These are phyloP conservation scores for Cottoperca gobio DNA, from an alignment of 2,797 vertebrate genomes.

Conservation along the genomic window DNA sequence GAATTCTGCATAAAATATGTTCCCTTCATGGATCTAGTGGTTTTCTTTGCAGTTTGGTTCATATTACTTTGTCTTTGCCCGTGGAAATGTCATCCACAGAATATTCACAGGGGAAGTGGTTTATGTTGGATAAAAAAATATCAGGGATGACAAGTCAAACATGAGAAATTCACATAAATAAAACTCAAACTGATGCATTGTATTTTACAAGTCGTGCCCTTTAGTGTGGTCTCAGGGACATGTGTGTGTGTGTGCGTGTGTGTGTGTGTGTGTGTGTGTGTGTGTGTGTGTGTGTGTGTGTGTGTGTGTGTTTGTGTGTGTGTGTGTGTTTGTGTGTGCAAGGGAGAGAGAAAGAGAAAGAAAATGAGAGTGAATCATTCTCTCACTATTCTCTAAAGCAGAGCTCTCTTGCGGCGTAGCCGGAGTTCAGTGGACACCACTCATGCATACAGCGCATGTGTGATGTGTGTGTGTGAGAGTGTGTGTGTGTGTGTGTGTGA, in stretches of 20 bases:
- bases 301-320: slow-evolving; percentile 10
- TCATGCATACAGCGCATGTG: slow-evolving; percentile 55
- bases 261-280: slow-evolving; percentile 17
- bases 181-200: slow-evolving; percentile 78
- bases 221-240: slow-evolving; percentile 51
- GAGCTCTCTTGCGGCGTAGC: slow-evolving; percentile 53
- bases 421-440: slow-evolving; percentile 55
- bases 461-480: slow-evolving; percentile 19
- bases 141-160: slow-evolving; percentile 72
- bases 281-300: slow-evolving; percentile 24
- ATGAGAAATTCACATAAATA: slow-evolving; percentile 74
- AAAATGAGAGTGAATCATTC: slow-evolving; percentile 63
- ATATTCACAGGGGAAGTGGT: slow-evolving; percentile 48
- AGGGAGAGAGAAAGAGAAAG: background rate
- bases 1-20: slow-evolving; percentile 8
- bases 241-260: slow-evolving; percentile 26
- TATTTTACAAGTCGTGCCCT: slow-evolving; percentile 68
- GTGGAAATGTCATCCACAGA: slow-evolving; percentile 68
- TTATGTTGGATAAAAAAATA: slow-evolving; percentile 54
- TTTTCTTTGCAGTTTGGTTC: slow-evolving; percentile 36
- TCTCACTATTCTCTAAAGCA: slow-evolving; percentile 38
- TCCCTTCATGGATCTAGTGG: slow-evolving; percentile 2
- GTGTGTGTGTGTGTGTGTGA: slow-evolving; percentile 21
- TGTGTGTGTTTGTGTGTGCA: slow-evolving; percentile 8
- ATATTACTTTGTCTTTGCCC: slow-evolving; percentile 70